Conservation (phyloP, 2,113 vertebrate species). For the Arenaria interpres region DNA sequence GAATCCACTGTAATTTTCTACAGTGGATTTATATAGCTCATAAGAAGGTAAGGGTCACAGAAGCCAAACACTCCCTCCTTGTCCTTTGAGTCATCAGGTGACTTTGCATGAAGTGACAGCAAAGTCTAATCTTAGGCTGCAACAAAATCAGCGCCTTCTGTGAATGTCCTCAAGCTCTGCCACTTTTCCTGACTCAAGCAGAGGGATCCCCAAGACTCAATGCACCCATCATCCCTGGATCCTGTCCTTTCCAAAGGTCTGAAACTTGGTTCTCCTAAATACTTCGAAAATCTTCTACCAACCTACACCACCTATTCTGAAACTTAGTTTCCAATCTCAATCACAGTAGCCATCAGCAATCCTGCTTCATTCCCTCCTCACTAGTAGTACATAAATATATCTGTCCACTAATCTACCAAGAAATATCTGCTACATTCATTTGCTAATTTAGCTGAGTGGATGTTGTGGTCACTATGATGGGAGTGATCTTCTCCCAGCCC, state of each 20-base stretch:
- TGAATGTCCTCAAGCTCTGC: background rate
- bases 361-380: background rate
- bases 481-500: rapidly evolving
- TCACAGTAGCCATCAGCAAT: background rate
- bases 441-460: too few relatives aligned
- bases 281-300: rapidly evolving
- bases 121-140: background rate
- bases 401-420: background rate
- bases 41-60: background rate
- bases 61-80: background rate
- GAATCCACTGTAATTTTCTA: background rate
- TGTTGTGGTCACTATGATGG: background rate
- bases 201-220: background rate
- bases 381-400: background rate
- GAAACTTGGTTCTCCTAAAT: background rate
- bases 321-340: background rate
- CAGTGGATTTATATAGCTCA: background rate
- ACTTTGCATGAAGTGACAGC: background rate
- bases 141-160: background rate
- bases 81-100: background rate
- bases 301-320: background rate
- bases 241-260: background rate
- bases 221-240: background rate
- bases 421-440: rapidly evolving
- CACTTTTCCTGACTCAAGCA: background rate